These are phyloP conservation scores for Graptemys geographica DNA, from an alignment of 2,797 vertebrate genomes.

Conservation along the genomic window DNA sequence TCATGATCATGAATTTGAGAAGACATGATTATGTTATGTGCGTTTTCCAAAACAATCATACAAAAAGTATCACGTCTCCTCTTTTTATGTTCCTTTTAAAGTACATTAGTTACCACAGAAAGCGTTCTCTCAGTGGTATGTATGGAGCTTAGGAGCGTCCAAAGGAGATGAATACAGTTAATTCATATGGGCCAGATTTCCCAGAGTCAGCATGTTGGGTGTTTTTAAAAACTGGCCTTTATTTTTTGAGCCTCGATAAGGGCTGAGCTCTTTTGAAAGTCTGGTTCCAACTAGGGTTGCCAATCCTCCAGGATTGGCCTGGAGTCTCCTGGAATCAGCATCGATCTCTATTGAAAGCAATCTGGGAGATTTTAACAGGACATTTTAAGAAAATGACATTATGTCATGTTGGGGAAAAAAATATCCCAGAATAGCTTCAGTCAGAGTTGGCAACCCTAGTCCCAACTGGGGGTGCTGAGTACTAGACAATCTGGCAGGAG, in stretches of 20 bases:
- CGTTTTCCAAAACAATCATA: background rate
- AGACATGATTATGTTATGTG: accelerated
- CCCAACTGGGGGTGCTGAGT: background rate
- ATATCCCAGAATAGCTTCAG: too few species aligned
- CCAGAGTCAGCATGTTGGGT: background rate
- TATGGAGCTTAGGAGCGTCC: conserved; percentile 20
- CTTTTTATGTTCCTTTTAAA: conserved; percentile 57
- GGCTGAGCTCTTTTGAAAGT: conserved; percentile 2
- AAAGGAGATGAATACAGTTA: conserved; percentile 35
- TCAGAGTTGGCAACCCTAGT: too few species aligned
- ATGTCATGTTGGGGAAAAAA: too few species aligned
- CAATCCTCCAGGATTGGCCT: too few species aligned
- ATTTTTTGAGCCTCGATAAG: background rate
- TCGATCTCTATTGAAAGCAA: too few species aligned
- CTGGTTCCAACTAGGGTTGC: background rate
- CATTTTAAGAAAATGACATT: too few species aligned
- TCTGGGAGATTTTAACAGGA: too few species aligned
- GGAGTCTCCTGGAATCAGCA: too few species aligned
- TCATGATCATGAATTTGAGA: background rate
- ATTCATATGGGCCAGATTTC: conserved; percentile 38
- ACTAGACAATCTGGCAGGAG: background rate
- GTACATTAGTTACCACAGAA: conserved; percentile 55
- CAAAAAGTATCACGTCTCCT: background rate
- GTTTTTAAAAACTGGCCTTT: background rate
- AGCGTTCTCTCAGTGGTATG: conserved; percentile 37